phyloP scores from a whole-genome alignment of 2,797 vertebrate genomes.

The Psittacula echo region DNA sequence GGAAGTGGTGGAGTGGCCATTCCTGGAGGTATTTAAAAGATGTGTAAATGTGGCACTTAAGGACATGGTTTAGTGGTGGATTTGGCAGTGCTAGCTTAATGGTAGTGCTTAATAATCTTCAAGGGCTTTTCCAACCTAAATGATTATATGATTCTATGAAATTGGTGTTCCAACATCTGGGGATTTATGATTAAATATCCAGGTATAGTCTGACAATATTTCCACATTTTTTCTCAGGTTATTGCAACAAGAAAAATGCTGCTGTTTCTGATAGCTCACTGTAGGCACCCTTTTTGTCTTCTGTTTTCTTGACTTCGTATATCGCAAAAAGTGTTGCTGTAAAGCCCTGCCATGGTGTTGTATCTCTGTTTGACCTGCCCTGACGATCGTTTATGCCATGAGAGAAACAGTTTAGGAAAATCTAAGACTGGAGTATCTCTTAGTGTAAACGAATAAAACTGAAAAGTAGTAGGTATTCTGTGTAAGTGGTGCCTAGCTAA shows the following conservation, averaged over 20 bases:
- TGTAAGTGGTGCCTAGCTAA: background rate
- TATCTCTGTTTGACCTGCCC: background rate
- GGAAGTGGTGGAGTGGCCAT: background rate
- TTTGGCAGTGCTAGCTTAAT: background rate
- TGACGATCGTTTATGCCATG: background rate
- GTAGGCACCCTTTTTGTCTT: background rate
- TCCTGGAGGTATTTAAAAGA: background rate
- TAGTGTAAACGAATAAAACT: background rate
- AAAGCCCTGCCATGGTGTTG: background rate
- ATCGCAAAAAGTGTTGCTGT: background rate
- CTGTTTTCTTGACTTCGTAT: background rate
- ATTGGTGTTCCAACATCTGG: background rate
- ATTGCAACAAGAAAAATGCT: background rate
- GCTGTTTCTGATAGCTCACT: background rate
- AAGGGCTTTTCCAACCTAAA: background rate
- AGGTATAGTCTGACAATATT: background rate
- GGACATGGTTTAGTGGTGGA: background rate
- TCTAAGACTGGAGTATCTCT: background rate
- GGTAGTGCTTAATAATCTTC: background rate
- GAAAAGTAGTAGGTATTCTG: background rate
- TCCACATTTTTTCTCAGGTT: background rate
- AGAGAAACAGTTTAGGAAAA: background rate
- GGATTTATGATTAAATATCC: background rate
- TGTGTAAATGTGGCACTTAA: rapidly evolving
- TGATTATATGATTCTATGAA: background rate